Evolutionary conservation across 2,797 vertebrate species (phyloP).

Genomic region (Silurus aristotelis): DNA sequence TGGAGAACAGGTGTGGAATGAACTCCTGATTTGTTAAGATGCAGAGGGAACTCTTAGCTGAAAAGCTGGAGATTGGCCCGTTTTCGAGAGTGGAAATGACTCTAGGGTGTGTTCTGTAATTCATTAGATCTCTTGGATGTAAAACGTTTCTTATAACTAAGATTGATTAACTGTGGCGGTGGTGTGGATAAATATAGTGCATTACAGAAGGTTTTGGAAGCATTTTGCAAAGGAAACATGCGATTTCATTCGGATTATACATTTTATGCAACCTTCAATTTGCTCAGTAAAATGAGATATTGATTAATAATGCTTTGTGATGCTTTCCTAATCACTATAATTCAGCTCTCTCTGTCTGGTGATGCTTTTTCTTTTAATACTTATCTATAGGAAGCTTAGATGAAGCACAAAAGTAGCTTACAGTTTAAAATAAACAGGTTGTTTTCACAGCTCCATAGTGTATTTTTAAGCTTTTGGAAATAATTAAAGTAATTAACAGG

Average conservation of each 20-base stretch:
- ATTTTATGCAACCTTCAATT: neutral
- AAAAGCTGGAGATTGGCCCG: neutral
- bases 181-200: neutral
- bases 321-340: too few species aligned
- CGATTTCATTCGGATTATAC: neutral
- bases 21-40: slow-evolving; percentile 20
- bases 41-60: neutral
- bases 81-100: neutral
- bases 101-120: slow-evolving; percentile 1
- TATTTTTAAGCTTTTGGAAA: neutral
- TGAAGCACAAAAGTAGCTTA: neutral
- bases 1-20: slow-evolving; percentile 14
- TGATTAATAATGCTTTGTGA: neutral
- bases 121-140: slow-evolving; percentile 7
- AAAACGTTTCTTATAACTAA: neutral
- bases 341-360: too few species aligned
- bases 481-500: neutral
- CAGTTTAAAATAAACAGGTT: neutral
- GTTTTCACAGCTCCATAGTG: neutral
- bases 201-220: neutral
- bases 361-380: neutral
- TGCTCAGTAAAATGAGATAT: neutral
- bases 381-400: neutral
- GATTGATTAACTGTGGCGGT: neutral
- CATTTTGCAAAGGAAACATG: neutral